Evolutionary conservation across 2,113 vertebrate genomes (phyloP).

Genomic region (Gopherus evgoodei): DNA sequence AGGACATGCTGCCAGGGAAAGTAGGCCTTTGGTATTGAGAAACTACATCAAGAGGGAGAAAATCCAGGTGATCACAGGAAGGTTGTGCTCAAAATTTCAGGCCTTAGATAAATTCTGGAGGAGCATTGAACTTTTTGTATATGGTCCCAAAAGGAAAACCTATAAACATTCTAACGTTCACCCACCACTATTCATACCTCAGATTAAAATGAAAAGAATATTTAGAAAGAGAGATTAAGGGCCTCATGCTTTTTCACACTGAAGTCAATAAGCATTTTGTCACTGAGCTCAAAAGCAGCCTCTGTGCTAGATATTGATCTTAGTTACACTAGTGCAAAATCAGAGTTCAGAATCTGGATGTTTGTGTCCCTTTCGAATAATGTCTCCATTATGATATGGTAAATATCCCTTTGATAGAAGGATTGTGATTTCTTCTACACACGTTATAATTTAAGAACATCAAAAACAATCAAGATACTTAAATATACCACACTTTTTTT

Average conservation of each 20-base stretch:
- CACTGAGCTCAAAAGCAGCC: not conserved
- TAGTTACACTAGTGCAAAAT: not conserved
- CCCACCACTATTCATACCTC: not conserved
- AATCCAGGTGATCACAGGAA: not conserved
- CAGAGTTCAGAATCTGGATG: not conserved
- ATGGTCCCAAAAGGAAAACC: not conserved
- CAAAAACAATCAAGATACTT: not conserved
- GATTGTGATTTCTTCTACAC: not conserved
- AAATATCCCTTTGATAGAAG: not conserved
- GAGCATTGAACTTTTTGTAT: rapidly evolving
- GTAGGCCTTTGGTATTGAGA: no score
- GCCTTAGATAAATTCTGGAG: not conserved
- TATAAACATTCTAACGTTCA: not conserved
- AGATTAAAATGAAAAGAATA: not conserved
- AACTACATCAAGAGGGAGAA: not conserved
- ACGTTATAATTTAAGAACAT: not conserved
- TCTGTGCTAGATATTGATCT: not conserved
- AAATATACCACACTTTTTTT: not conserved
- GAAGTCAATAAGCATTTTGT: not conserved
- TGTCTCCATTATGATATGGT: not conserved
- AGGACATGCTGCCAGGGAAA: not conserved
- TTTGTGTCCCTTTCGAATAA: not conserved
- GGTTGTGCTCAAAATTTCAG: not conserved
- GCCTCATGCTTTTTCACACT: not conserved
- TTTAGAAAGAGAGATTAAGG: not conserved